phyloP scores from a whole-genome alignment of 2,797 vertebrate species.

The Ctenosaura bakeri region DNA sequence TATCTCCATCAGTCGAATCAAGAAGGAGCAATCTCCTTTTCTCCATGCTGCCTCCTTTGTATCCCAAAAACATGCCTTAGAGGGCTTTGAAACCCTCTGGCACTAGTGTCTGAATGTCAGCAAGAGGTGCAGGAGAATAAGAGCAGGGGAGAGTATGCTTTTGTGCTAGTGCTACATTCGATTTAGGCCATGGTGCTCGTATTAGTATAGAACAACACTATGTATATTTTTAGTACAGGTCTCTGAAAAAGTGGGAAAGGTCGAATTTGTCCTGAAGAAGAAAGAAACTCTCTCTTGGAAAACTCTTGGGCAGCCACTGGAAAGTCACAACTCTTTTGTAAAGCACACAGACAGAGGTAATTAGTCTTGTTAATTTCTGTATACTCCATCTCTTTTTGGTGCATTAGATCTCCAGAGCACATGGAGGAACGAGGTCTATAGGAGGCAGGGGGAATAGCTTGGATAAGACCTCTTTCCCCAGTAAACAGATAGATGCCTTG shows the following conservation, averaged over 20 bases:
- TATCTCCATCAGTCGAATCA: not conserved
- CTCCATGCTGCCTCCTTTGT: not conserved
- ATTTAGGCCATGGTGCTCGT: not conserved
- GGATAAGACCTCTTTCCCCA: too few relatives aligned
- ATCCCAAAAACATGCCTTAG: not conserved
- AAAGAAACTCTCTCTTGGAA: constrained; percentile 83
- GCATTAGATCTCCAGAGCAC: not conserved
- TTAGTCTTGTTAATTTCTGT: not conserved
- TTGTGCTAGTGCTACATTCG: not conserved
- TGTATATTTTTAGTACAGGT: constrained; percentile 76
- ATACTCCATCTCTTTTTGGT: not conserved
- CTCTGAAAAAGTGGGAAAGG: constrained; percentile 86
- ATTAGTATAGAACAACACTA: constrained; percentile 58
- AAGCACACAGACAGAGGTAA: constrained; percentile 87
- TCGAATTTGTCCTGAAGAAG: constrained; percentile 90
- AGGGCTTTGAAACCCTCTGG: not conserved
- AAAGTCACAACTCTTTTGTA: constrained; percentile 87
- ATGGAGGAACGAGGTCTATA: not conserved
- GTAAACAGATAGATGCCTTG: not conserved
- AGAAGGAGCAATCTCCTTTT: not conserved
- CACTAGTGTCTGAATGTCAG: not conserved
- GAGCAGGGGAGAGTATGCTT: not conserved
- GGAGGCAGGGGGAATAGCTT: not conserved
- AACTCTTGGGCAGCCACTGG: constrained; percentile 84
- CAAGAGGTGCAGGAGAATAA: not conserved